These are phyloP conservation scores for Arnoldichthys spilopterus DNA, from an alignment of 2,797 vertebrate genomes.

Conservation along the genomic window DNA sequence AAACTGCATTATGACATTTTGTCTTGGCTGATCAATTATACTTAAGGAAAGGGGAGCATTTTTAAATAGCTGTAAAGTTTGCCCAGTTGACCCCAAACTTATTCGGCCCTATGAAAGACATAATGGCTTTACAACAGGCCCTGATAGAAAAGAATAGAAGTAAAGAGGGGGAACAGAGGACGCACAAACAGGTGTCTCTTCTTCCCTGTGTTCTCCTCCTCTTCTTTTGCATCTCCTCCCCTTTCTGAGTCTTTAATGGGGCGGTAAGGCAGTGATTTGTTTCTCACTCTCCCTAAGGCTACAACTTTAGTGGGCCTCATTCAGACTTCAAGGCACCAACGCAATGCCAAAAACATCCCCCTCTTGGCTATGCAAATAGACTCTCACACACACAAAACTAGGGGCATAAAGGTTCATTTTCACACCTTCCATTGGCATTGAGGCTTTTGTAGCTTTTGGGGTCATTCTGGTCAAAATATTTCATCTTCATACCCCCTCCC, in stretches of 20 bases:
- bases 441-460: background rate
- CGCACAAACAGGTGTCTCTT: conserved; percentile 60
- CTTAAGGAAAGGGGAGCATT: background rate
- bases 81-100: background rate
- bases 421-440: background rate
- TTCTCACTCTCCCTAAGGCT: conserved; percentile 58
- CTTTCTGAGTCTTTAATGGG: conserved; percentile 45
- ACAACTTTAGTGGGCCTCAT: conserved; percentile 54
- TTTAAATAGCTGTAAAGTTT: background rate
- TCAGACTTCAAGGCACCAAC: conserved; percentile 67
- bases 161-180: background rate
- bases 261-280: conserved; percentile 61
- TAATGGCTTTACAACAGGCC: conserved; percentile 42
- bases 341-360: conserved; percentile 37
- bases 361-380: conserved; percentile 55
- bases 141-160: conserved; percentile 31
- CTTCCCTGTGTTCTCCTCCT: conserved; percentile 35
- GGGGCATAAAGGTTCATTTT: background rate
- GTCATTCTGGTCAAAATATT: background rate
- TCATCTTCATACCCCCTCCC: too few relatives aligned
- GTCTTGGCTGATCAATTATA: too few relatives aligned
- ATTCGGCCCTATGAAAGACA: background rate
- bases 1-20: too few relatives aligned
- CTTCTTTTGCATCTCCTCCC: conserved; percentile 22
- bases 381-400: conserved; percentile 9